Evolutionary conservation across 2,888 invertebrate genomes (phyloP).

Genomic region (Philopedon plagiatum): DNA sequence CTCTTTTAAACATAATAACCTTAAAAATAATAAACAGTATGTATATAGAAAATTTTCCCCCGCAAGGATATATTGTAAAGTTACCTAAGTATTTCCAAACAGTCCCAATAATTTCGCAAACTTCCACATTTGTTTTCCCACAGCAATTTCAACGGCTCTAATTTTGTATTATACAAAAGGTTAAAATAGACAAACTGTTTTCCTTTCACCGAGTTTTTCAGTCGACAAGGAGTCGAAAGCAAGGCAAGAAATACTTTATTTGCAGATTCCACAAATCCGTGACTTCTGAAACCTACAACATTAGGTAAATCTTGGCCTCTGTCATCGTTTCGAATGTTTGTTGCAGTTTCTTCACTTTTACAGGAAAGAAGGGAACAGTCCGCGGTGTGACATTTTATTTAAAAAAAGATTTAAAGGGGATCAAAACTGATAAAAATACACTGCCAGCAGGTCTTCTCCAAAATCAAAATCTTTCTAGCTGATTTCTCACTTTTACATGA

Average conservation of each 20-base stretch:
- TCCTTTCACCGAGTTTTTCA: slow-evolving; percentile 55
- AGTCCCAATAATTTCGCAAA: slow-evolving; percentile 63
- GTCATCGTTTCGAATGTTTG: no score
- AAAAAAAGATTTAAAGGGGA: no score
- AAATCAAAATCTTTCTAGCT: no score
- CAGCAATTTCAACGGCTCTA: slow-evolving; percentile 60
- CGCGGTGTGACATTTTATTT: no score
- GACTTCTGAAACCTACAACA: slow-evolving; percentile 48
- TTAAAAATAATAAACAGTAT: slow-evolving; percentile 32
- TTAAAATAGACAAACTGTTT: slow-evolving; percentile 58
- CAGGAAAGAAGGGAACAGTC: no score
- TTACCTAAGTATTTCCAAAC: slow-evolving; percentile 64
- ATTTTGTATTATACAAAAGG: slow-evolving; percentile 58
- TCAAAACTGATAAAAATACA: no score
- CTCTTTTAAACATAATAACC: slow-evolving; percentile 60
- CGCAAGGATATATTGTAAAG: no score
- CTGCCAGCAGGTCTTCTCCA: no score
- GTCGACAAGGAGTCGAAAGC: slow-evolving; percentile 59
- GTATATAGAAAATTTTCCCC: slow-evolving; percentile 1
- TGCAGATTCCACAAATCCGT: slow-evolving; percentile 61
- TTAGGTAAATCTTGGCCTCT: no score
- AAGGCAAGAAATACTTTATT: slow-evolving; percentile 61
- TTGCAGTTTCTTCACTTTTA: no score
- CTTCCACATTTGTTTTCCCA: slow-evolving; percentile 59
- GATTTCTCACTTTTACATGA: no score